Conservation (phyloP, 1,140 invertebrate genomes). For the Conus ventricosus region DNA sequence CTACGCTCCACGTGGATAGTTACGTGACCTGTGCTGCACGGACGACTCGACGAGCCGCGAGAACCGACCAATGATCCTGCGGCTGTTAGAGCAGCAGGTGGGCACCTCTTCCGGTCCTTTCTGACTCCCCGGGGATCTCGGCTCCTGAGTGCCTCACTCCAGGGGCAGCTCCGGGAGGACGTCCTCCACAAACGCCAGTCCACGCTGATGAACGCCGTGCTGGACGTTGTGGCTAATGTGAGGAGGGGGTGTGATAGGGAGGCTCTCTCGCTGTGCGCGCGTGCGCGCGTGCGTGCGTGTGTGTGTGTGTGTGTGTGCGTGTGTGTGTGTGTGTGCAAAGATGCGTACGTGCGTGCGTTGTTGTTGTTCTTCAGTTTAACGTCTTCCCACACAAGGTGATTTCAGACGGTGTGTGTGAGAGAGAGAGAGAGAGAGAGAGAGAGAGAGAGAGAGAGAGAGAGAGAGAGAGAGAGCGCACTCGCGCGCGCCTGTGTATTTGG, state of each 20-base stretch:
- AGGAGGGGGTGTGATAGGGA: not conserved
- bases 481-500: too few relatives aligned
- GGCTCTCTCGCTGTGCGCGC: too few relatives aligned
- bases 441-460: too few relatives aligned
- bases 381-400: too few relatives aligned
- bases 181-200: not conserved
- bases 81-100: not conserved
- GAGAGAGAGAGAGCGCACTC: too few relatives aligned
- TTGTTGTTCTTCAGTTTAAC: too few relatives aligned
- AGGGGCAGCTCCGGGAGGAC: not conserved
- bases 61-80: not conserved
- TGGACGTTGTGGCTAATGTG: constrained; percentile 30
- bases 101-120: not conserved
- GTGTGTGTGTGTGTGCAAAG: too few relatives aligned
- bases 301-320: too few relatives aligned
- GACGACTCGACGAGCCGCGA: not conserved
- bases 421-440: too few relatives aligned
- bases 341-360: too few relatives aligned
- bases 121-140: not conserved
- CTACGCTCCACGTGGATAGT: not conserved
- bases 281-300: too few relatives aligned
- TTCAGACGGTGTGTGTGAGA: too few relatives aligned
- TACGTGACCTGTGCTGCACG: not conserved
- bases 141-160: not conserved
- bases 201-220: constrained; percentile 11